phyloP scores from a whole-genome alignment of 2,797 vertebrate genomes.

The Molothrus aeneus region DNA sequence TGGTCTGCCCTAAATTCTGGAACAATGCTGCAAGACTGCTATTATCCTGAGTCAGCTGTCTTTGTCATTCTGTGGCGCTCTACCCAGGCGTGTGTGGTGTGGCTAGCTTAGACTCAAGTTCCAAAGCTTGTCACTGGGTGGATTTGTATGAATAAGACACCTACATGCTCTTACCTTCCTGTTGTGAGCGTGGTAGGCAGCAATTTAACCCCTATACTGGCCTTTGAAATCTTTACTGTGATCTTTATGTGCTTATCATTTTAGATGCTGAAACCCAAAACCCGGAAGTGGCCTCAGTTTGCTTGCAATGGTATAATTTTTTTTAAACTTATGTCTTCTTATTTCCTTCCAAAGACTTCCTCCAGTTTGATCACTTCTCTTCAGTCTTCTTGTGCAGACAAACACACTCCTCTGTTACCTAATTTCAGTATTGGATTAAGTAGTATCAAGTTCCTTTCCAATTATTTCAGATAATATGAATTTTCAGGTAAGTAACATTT shows the following conservation, averaged over 20 bases:
- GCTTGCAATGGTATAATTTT: not conserved
- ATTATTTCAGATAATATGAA: not conserved
- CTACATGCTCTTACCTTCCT: not conserved
- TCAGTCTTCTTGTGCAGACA: not conserved
- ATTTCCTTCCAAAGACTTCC: not conserved
- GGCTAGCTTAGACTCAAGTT: not conserved
- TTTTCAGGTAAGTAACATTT: not conserved
- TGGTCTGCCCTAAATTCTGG: not conserved
- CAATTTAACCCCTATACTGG: not conserved
- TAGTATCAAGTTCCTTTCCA: not conserved
- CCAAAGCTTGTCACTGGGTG: not conserved
- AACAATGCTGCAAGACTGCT: not conserved
- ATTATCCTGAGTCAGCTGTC: not conserved
- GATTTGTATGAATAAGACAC: not conserved
- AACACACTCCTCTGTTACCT: not conserved
- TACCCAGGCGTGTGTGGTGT: fast-evolving
- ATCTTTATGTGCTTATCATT: not conserved
- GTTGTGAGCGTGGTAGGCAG: not conserved
- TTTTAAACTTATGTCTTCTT: not conserved
- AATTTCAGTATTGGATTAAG: not conserved
- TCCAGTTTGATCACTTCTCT: not conserved
- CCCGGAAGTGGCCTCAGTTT: not conserved
- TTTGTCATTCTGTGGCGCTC: fast-evolving
- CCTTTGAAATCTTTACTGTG: not conserved
- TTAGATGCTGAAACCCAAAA: not conserved